These are phyloP conservation scores for Saccostrea glomerata DNA, from an alignment of 1,140 invertebrate genomes.

Conservation along the genomic window DNA sequence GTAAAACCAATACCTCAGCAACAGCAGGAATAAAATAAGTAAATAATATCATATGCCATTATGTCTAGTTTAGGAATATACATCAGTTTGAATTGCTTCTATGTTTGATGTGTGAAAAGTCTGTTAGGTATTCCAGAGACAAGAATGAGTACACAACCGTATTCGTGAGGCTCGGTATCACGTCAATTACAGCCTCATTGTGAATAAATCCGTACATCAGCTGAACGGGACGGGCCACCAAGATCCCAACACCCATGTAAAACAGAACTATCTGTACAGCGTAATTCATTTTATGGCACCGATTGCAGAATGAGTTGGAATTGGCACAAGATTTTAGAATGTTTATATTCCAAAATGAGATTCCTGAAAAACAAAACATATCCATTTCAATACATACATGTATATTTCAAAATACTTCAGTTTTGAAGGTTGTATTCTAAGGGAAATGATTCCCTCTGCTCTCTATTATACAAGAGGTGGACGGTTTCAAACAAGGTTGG, in stretches of 20 bases:
- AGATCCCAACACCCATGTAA: not conserved
- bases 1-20: too few relatives aligned
- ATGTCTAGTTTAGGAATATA: too few relatives aligned
- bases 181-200: not conserved
- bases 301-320: not conserved
- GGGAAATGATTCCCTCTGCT: too few relatives aligned
- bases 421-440: too few relatives aligned
- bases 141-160: not conserved
- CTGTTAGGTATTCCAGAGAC: not conserved
- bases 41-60: too few relatives aligned
- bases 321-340: conserved; percentile 19
- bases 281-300: conserved; percentile 13
- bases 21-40: too few relatives aligned
- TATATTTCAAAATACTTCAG: too few relatives aligned
- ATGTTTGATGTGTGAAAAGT: conserved; percentile 13
- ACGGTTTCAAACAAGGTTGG: too few relatives aligned
- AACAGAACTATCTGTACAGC: not conserved
- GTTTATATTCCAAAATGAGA: not conserved
- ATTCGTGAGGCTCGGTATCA: not conserved
- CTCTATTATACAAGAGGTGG: too few relatives aligned
- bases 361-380: not conserved
- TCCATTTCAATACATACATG: too few relatives aligned
- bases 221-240: not conserved
- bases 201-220: conserved; percentile 1
- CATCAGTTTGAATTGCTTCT: not conserved